Conservation (phyloP, 1,140 invertebrate genomes). For the Sarcophaga peregrina region DNA sequence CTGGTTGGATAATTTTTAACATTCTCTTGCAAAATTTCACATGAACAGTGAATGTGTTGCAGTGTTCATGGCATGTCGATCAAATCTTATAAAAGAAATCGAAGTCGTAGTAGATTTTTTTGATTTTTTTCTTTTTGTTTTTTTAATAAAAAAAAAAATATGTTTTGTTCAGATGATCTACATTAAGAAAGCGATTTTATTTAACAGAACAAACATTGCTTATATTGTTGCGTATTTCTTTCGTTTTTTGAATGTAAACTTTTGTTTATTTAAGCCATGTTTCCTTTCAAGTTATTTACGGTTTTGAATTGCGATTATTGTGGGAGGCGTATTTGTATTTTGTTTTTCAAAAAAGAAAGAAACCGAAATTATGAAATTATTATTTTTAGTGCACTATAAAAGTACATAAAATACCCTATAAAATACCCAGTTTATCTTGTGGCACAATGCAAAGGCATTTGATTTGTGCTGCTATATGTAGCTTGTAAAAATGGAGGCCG, state of each 20-base stretch:
- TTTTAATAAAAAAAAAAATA: neutral
- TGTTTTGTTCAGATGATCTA: neutral
- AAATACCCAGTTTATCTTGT: too few species aligned
- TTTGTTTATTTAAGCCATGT: neutral
- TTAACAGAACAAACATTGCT: neutral
- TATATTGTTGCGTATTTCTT: neutral
- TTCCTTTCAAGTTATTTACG: neutral
- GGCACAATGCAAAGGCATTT: too few species aligned
- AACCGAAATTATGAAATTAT: too few species aligned
- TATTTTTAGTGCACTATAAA: too few species aligned
- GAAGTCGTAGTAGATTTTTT: neutral
- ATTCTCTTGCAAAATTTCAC: neutral
- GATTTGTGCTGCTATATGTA: too few species aligned
- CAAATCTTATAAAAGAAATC: neutral
- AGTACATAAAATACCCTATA: too few species aligned
- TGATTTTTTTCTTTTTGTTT: too few species aligned
- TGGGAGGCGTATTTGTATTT: constrained; percentile 6
- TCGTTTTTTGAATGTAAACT: neutral
- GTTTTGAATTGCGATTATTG: neutral
- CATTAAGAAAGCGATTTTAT: constrained; percentile 15
- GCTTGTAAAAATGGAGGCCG: too few species aligned
- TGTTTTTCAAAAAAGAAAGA: neutral
- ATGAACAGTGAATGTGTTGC: neutral
- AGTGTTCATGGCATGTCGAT: neutral
- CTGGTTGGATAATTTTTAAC: neutral